A percentile compares a stretch with the other conserved stretches of the same genome.
Conservation (phyloP, 2,888 invertebrate genomes). For the Eupsilia transversa region DNA sequence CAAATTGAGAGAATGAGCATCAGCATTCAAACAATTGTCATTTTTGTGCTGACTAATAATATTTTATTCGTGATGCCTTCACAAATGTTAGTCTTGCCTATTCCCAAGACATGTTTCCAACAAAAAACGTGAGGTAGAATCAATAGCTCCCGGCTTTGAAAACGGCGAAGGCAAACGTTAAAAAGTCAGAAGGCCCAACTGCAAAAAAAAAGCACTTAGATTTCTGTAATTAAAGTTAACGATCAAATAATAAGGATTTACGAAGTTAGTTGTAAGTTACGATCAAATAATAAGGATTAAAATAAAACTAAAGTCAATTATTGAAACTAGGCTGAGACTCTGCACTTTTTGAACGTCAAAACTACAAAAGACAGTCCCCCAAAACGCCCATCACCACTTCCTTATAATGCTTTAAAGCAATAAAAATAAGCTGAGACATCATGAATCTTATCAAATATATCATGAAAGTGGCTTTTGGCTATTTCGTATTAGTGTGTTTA, state of each 20-base stretch:
- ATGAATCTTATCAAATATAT: not conserved
- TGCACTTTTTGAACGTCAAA: too few species aligned
- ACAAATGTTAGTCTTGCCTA: not conserved
- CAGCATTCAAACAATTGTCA: not conserved
- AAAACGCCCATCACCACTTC: too few species aligned
- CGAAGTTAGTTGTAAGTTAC: too few species aligned
- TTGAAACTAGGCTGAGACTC: too few species aligned
- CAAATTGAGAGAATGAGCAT: not conserved
- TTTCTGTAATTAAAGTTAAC: not conserved
- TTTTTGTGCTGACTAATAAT: too few species aligned
- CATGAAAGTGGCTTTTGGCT: not conserved
- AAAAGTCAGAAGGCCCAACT: slow-evolving; percentile 9
- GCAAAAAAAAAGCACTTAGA: not conserved
- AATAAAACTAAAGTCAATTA: too few species aligned
- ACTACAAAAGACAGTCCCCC: too few species aligned
- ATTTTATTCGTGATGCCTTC: not conserved
- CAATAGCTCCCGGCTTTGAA: not conserved
- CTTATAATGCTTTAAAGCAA: not conserved
- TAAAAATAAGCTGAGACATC: not conserved
- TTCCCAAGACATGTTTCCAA: not conserved
- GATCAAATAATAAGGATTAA: not conserved
- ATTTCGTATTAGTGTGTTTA: too few species aligned
- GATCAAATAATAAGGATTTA: not conserved
- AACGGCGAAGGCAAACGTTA: not conserved
- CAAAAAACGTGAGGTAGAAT: not conserved